These are phyloP conservation scores for Rhabdomys dilectus DNA, from an alignment of 2,113 vertebrate genomes.

Conservation along the genomic window DNA sequence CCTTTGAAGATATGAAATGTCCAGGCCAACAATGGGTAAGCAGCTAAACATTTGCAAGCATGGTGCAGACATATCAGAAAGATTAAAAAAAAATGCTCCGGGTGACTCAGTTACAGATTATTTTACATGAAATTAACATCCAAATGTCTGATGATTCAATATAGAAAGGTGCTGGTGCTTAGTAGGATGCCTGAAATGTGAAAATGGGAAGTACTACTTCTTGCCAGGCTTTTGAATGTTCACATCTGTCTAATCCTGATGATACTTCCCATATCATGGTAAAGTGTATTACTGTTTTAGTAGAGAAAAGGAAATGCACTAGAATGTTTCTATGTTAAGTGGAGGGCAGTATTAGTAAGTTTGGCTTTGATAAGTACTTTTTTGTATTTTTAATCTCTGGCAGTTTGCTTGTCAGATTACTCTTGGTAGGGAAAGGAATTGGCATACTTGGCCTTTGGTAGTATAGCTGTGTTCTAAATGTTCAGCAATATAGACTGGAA, in stretches of 20 bases:
- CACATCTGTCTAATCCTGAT: conserved; percentile 37
- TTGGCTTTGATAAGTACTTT: conserved; percentile 1
- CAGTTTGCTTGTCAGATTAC: not conserved
- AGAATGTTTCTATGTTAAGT: not conserved
- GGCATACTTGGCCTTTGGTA: not conserved
- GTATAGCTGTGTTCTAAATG: not conserved
- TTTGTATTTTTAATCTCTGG: rapidly evolving
- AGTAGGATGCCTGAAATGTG: conserved; percentile 1
- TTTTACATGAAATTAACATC: conserved; percentile 33
- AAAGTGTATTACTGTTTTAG: conserved; percentile 5
- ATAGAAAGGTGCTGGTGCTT: not conserved
- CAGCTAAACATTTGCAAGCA: conserved; percentile 71
- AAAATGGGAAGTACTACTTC: conserved; percentile 35
- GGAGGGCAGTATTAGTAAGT: not conserved
- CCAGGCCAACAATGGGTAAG: conserved; percentile 69
- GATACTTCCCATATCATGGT: conserved; percentile 6
- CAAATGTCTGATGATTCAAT: conserved; percentile 29
- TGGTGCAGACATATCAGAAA: conserved; percentile 27
- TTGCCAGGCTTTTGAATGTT: conserved; percentile 1
- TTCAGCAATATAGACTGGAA: not conserved
- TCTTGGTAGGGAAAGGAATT: conserved; percentile 44
- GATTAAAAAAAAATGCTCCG: conserved; percentile 76
- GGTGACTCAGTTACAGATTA: conserved; percentile 53
- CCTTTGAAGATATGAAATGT: conserved; percentile 50
- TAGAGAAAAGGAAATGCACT: not conserved